Evolutionary conservation across 2,888 invertebrate species (phyloP), one percentile per base, ranked within the genome.

Genomic region (Athripsodes cinereus): DNA sequence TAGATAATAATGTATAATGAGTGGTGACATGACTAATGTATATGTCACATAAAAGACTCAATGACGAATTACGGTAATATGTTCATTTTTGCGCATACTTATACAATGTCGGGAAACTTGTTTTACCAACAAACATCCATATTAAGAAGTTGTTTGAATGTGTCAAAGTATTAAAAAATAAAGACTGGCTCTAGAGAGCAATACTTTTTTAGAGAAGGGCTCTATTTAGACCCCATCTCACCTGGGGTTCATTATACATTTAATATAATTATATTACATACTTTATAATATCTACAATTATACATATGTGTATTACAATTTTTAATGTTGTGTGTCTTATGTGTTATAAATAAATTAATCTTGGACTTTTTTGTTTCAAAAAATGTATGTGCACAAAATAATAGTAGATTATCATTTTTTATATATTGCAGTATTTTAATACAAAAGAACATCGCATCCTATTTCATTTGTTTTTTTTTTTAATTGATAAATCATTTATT

Each of bases 101-200:
- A 26, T 26, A 26, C 26, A 26, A 26, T 6, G 10, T 26, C 10
- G 3, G 26, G 26, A 26, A 26, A 26, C 3, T 10, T 26, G 3
- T 26, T 26, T 26, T 26, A 26, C 26, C 26, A 26, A 26, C 10
- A 26, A 26, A 26, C 26, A n/a, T 40, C 40, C 40, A 13, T 8
- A 40, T n/a, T 40, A 16, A n/a, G 2, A 40, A 8, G 40, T 40
- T 40, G 40, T 40, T 40, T 52, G 57, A 60, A 51, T 57, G 60
- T 60, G 60, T 60, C 60, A 60, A 60, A 60, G 60, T 60, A 60
- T 60, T 60, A 57, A 56, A 52, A 40, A 53, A 21, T 52, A 26
- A 57, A 60, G 60, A 60, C 60, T 60, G 60, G 60, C 60, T 60
- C 60, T 54, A 53, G 54, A 51, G 60, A 57, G 60, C 60, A 53